Percentiles rank a stretch among this genome's conserved stretches.
phyloP scores from a whole-genome alignment of 2,113 vertebrate species.

The Grallaria varia region DNA sequence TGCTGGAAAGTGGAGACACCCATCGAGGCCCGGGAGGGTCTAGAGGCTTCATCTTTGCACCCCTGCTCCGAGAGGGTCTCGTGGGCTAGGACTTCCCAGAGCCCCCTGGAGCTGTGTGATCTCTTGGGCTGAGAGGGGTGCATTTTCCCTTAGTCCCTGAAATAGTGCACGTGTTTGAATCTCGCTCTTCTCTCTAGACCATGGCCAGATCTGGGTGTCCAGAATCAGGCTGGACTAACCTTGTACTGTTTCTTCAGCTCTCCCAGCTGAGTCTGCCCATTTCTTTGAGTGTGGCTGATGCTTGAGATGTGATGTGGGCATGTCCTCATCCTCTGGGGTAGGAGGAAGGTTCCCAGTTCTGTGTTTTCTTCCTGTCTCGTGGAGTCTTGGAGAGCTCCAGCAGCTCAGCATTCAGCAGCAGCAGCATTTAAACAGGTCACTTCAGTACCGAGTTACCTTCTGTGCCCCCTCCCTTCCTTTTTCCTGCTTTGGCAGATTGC shows the following conservation, averaged over 20 bases:
- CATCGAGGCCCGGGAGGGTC: background rate
- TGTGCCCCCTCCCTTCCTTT: background rate
- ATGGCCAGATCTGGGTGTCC: background rate
- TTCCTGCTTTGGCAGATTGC: constrained; percentile 38
- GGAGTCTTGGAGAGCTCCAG: background rate
- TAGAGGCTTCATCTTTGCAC: background rate
- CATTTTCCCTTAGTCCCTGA: background rate
- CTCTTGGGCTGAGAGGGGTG: background rate
- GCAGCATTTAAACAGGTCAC: background rate
- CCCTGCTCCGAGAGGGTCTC: background rate
- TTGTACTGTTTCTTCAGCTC: background rate
- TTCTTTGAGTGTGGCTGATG: background rate
- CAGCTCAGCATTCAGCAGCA: background rate
- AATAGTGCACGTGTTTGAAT: accelerated
- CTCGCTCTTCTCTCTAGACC: background rate
- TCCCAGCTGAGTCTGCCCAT: background rate
- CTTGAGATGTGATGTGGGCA: background rate
- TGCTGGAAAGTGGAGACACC: background rate
- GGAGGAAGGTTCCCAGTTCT: background rate
- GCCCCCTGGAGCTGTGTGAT: background rate
- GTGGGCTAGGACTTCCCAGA: background rate
- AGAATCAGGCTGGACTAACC: background rate
- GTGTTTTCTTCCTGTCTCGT: background rate
- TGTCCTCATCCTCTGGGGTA: background rate
- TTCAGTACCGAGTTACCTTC: background rate